Evolutionary conservation across 2,888 invertebrate species (phyloP), one percentile per base, ranked within the genome.

Genomic region (Agonopterix arenella): DNA sequence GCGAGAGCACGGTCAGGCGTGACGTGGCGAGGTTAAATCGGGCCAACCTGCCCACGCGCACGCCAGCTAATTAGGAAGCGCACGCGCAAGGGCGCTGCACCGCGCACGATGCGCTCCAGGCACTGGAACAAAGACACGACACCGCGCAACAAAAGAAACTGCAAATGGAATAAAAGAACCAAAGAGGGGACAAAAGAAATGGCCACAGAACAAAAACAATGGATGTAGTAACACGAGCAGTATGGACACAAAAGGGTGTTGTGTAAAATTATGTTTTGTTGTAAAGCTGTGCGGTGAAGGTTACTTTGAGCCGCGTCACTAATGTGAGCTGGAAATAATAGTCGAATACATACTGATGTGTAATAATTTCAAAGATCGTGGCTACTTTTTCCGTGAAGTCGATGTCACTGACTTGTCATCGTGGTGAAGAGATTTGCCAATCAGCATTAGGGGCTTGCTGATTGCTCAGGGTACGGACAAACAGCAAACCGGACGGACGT

Each of bases 61-160:
- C 81, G 76, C 73, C 69, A 55, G 74, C 80, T 88, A 85, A 88
- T 85, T 86, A 84, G 83, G 81, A 84, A 81, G 78, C 77, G 83
- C 80, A 69, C 75, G 78, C 78, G 76, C 83, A 82, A 79, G 80
- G 76, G 80, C 82, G 78, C 76, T 81, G 82, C 83, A 80, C 75
- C 70, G 68, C 64, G 62, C 51, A 50, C 52, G 68, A 66, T 69
- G 76, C 66, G 66, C 60, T 60, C 55, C 43, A 43, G 57, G 57
- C 53, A 52, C 61, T 57, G 56, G 62, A 64, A 73, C 73, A 74
- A 75, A 75, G 73, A 69, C 70, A 73, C 66, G 63, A 68, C 67
- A 59, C 60, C 58, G 52, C 49, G 52, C 53, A 60, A 73, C 74
- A 73, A 76, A 76, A 73, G 73, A 72, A 69, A 69, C 65, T 58